Base-by-base conservation (phyloP, 2,888 invertebrate genomes). In the Camponotus fellah region DNA sequence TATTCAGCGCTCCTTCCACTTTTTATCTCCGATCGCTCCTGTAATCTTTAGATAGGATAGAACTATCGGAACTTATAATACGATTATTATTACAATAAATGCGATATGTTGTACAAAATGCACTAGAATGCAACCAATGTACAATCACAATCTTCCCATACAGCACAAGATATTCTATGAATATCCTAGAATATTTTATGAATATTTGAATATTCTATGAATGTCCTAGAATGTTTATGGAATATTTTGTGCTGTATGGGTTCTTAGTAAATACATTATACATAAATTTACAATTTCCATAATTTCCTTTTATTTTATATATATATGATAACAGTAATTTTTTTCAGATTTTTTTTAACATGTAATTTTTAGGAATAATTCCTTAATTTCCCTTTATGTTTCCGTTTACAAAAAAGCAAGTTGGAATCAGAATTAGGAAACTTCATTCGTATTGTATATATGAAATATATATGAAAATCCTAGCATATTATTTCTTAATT, bases 1-100 rank as follows among this genome's bases (percentile, higher is more conserved):
- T 69, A n/a, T 21, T 60, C n/a, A 62, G 43, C 17, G 43, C 69
- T 43, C 69, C 74, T 68, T 46, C 37, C 32, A 74, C 43, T 64
- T 65, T 65, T 17, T 17, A n/a, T 14, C 14, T 4, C 21, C 10
- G 37, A 72, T 56, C 21, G 37, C 17, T 26, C 17, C 12, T 60
- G 17, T 40, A 37, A 60, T 72, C 26, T 40, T 26, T 8, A 9
- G 17, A 58, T 26, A 37, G 6, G 10, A 56, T 17, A 72, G 3
- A 8, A 71, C 53, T 53, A n/a, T n/a, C 53, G 53, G n/a, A 2
- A n/a, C n/a, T 14, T 53, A n/a, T 8, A 49, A 49, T 17, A 53
- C 0, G 6, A 53, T n/a, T n/a, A 2, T 53, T 49, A 49, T 46
- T n/a, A n/a, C n/a, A 14, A 46, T 49, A 53, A n/a, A 2, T 53